Conservation (phyloP, 2,113 vertebrate species). For the Aythya baeri region DNA sequence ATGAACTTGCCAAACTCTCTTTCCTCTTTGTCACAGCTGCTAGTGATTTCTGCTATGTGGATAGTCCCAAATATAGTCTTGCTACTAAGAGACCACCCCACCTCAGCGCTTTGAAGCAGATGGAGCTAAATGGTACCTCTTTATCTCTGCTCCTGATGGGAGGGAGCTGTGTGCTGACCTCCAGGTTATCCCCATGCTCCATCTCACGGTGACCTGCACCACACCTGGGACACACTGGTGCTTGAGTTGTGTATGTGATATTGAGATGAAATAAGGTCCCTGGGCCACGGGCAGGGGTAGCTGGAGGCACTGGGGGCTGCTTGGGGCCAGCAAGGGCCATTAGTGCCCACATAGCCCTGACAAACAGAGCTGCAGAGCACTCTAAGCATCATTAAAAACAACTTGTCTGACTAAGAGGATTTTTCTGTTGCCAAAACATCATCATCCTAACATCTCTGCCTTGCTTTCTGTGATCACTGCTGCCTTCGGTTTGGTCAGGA, state of each 20-base stretch:
- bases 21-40: background rate
- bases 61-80: background rate
- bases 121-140: background rate
- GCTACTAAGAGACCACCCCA: background rate
- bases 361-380: background rate
- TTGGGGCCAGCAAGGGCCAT: background rate
- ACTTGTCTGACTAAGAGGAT: background rate
- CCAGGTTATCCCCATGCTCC: background rate
- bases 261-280: background rate
- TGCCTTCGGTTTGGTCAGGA: background rate
- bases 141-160: background rate
- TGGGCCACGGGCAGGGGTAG: background rate
- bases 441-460: too few species aligned
- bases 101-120: background rate
- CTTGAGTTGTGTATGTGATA: accelerated
- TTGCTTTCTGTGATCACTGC: background rate
- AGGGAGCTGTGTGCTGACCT: background rate
- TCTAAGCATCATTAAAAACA: background rate
- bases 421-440: background rate
- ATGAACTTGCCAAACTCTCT: background rate
- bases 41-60: background rate
- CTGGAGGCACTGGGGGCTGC: background rate
- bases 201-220: background rate
- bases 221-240: background rate
- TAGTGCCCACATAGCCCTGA: background rate